Evolutionary conservation across 1,140 invertebrate species (phyloP), one percentile per base, ranked within the genome.

Genomic region (Tetramorium simillimum): DNA sequence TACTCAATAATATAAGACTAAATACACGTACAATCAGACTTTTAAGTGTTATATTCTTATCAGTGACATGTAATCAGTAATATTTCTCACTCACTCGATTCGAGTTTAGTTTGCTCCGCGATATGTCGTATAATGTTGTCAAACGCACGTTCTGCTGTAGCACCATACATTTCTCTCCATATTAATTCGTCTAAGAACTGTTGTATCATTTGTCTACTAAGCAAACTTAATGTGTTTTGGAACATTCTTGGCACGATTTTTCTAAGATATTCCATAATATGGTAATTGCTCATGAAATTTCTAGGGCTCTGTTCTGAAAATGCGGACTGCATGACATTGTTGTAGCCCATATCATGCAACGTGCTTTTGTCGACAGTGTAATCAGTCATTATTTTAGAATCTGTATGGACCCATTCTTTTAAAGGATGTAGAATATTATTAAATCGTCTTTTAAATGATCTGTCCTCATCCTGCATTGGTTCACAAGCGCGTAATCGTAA

Each of bases 171-270:
- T 93, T 97, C 97, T 86, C 97, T 92, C 97, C 97, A 98, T 14
- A 97, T 97, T 5, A 99, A 95, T 93, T 99, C 98, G 92, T 99
- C 98, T 58, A 99, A 94, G 93, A 98, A 98, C 92, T 98, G 97
- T 93, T 98, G 98, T 91, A 98, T 98, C 93, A 98, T 97, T 93
- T 97, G 97, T 69, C 97, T 95, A 6, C 97, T 98, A 0, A 99
- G 95, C 75, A 98, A 94, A 24, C 97, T 98, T 9, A 99, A 93
- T 0, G 98, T 98, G 93, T 98, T 98, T 95, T 98, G 97, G 94
- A 98, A 99, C 98, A 98, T 98, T 93, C 98, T 96, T 0, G 98
- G 98, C 5, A 98, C 97, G 84, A 98, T 97, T 86, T 97, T 96
- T 58, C 98, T 95, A 53, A 99, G 93, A 93, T 98, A 99, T 76